Conservation (phyloP, 2,113 vertebrate genomes). For the Blennius ocellaris region DNA sequence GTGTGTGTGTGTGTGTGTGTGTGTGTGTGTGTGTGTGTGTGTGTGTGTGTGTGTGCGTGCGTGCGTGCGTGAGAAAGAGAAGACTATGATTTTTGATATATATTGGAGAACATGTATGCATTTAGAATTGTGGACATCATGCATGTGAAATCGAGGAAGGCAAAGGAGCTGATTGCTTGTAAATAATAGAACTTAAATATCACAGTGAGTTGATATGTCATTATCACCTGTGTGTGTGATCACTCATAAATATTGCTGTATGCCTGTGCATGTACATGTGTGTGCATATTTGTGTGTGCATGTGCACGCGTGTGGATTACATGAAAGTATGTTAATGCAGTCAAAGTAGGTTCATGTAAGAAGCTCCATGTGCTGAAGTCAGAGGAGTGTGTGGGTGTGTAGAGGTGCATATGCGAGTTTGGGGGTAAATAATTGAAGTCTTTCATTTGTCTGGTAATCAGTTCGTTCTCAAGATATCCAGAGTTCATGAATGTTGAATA, state of each 20-base stretch:
- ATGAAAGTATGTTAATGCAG: slow-evolving; percentile 17
- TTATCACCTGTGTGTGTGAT: slow-evolving; percentile 33
- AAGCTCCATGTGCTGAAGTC: slow-evolving; percentile 48
- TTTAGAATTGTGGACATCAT: slow-evolving; percentile 39
- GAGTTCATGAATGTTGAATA: slow-evolving; percentile 99
- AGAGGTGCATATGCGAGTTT: slow-evolving; percentile 78
- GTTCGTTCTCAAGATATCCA: slow-evolving; percentile 97
- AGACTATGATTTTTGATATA: slow-evolving; percentile 13
- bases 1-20: slow-evolving; percentile 3
- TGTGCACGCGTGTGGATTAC: not conserved
- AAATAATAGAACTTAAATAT: slow-evolving; percentile 79
- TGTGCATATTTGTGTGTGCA: slow-evolving; percentile 30
- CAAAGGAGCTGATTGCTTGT: slow-evolving; percentile 72
- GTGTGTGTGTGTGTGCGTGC: too few species aligned
- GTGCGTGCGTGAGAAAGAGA: slow-evolving; percentile 5
- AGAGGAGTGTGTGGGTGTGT: slow-evolving; percentile 52
- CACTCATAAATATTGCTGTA: slow-evolving; percentile 14
- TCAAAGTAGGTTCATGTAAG: slow-evolving; percentile 50
- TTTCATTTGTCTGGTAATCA: slow-evolving; percentile 99
- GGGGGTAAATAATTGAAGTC: slow-evolving; percentile 98
- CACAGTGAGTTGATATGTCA: slow-evolving; percentile 47
- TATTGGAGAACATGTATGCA: slow-evolving; percentile 12
- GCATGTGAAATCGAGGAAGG: slow-evolving; percentile 44
- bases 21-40: slow-evolving; percentile 13
- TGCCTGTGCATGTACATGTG: slow-evolving; percentile 60